phyloP scores from a whole-genome alignment of 2,888 invertebrate species.

The Argyresthia goedartella region DNA sequence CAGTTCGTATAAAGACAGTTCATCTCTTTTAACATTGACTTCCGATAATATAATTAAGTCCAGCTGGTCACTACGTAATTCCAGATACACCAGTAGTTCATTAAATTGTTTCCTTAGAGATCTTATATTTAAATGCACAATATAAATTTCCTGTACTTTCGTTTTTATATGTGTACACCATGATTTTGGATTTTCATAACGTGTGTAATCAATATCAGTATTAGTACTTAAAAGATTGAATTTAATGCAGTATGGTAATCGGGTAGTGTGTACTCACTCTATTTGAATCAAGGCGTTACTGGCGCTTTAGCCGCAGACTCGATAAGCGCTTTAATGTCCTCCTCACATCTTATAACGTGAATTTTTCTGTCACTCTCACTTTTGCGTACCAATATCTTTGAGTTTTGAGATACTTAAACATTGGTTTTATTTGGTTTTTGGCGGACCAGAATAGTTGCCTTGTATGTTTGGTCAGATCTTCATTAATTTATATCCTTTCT shows the following conservation, averaged over 20 bases:
- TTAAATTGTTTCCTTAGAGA: neutral
- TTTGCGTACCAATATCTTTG: conserved; percentile 9
- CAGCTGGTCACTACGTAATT: neutral
- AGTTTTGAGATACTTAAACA: conserved; percentile 9
- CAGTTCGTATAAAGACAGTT: neutral
- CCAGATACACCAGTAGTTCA: neutral
- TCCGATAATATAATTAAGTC: neutral
- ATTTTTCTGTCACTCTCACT: conserved; percentile 10
- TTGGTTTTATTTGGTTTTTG: conserved; percentile 5
- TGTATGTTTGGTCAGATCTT: conserved; percentile 2
- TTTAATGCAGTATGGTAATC: neutral
- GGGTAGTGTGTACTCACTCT: neutral
- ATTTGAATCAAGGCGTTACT: neutral
- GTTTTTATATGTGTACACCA: neutral
- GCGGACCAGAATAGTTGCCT: conserved; percentile 1
- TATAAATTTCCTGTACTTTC: neutral
- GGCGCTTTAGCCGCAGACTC: neutral
- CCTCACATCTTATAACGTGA: conserved; percentile 2
- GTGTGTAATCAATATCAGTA: neutral
- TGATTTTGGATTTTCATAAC: neutral
- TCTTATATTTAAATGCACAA: neutral
- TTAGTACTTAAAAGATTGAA: neutral
- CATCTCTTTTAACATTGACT: neutral
- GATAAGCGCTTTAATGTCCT: neutral
- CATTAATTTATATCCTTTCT: conserved; percentile 2